Evolutionary conservation across 2,888 invertebrate species (phyloP), one percentile per base, ranked within the genome.

Genomic region (Poecilobothrus nobilitatus): DNA sequence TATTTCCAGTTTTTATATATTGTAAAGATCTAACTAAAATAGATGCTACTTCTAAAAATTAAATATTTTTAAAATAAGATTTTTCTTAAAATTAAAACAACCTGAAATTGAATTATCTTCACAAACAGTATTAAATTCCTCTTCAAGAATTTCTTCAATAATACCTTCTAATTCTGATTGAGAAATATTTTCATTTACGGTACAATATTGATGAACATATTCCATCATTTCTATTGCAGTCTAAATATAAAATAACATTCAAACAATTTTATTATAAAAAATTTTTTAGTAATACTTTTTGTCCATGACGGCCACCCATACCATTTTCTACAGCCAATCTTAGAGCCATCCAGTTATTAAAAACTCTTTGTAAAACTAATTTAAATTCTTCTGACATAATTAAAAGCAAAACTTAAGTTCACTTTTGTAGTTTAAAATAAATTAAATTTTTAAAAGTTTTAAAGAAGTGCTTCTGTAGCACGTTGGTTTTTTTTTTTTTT

Each of bases 281-380:
- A 27, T 37, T 8, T 37, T 8, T 5, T 10, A 22, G 65, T 69
- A 27, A 71, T 80, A 89, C 89, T 82, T 89, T 85, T 82, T 86
- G 87, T 64, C 89, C 88, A 74, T 88, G 86, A 22, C 87, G 86
- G 27, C 89, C 88, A 44, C 88, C 89, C 88, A 89, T 88, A 73
- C 87, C 88, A 85, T 91, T 88, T 79, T 90, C 89, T 0, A 90
- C 89, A 44, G 89, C 89, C 37, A 90, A 79, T 74, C 87, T 86
- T 37, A 91, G 78, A 7, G 88, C 89, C 21, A 89, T 88, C 90
- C 90, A 91, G 76, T 88, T 88, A 74, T 87, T 89, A 70, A 90
- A 86, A 66, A 90, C 84, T 74, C 86, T 84, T 76, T 89, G 87
- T 9, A 90, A 87, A 73, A 88, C 83, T 70, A 84, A 83, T 72